Base-by-base conservation (phyloP, 2,113 vertebrate species). In the Pterocles burchelli region DNA sequence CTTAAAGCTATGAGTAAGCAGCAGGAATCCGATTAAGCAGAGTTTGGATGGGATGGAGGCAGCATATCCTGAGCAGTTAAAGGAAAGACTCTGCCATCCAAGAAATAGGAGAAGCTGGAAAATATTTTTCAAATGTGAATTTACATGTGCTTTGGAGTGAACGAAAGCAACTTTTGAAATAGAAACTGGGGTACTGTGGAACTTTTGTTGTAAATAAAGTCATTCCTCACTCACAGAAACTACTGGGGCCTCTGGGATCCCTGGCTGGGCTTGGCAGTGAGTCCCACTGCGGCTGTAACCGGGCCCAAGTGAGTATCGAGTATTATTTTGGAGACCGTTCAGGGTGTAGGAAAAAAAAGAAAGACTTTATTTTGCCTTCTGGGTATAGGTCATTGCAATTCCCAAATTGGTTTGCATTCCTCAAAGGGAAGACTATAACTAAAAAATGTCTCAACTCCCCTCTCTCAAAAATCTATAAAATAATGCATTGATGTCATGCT, bases 71-170 rank as follows among this genome's bases (percentile, higher is more conserved):
- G 6, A 91, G 83, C 80, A 48, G 88, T n/a, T 66, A 25, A 80
- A 85, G 95, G 78, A 79, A 90, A 67, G 85, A 8, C 33, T 74
- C 74, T 91, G 89, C 71, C 4, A 0, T 80, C 94, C 93, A 95
- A 96, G 95, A 96, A 97, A 96, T 22, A 68, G 78, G 93, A 97
- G 96, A 93, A 89, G 79, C 85, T 95, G 97, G 96, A 97, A 97
- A 97, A 97, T 97, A 91, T 87, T 95, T 95, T 96, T 85, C 91
- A 78, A 89, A 85, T 79, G 66, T 84, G 90, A 90, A n/a, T 92
- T 90, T 89, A 67, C 3, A 4, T 95, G 88, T 46, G 49, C 83
- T 92, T 92, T 26, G 45, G 90, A 93, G 68, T 61, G 71, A 75
- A 88, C 34, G 89, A 59, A 83, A 71, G 67, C 76, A 45, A 31